Evolutionary conservation across 1,140 invertebrate genomes (phyloP).

Genomic region (Bombus impatiens): DNA sequence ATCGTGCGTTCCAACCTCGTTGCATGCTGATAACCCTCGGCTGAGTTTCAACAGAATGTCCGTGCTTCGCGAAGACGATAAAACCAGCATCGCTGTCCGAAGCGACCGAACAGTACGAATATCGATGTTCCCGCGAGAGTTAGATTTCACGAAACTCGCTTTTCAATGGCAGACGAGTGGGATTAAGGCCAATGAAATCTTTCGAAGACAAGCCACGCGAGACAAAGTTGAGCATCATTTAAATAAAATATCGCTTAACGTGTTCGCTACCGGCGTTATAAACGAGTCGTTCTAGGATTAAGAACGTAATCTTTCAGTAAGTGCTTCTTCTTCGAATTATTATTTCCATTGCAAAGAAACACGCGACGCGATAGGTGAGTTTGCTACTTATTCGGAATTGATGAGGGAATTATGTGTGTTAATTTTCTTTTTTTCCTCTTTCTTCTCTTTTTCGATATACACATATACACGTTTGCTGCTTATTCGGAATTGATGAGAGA

Average conservation of each 20-base stretch:
- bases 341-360: too few species aligned
- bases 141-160: neutral
- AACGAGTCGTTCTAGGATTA: neutral
- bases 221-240: neutral
- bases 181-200: neutral
- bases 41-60: neutral
- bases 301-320: too few species aligned
- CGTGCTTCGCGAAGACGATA: neutral
- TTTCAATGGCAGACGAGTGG: neutral
- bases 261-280: too few species aligned
- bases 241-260: neutral
- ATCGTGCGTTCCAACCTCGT: neutral
- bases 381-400: too few species aligned
- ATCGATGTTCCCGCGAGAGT: neutral
- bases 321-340: too few species aligned
- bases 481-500: too few species aligned
- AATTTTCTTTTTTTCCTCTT: neutral
- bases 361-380: too few species aligned
- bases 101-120: too few species aligned
- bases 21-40: slow-evolving; percentile 15
- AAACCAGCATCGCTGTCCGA: neutral
- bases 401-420: neutral
- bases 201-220: neutral
- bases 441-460: neutral
- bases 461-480: too few species aligned